phyloP scores from a whole-genome alignment of 1,140 invertebrate species.

The Calycopis cecrops region DNA sequence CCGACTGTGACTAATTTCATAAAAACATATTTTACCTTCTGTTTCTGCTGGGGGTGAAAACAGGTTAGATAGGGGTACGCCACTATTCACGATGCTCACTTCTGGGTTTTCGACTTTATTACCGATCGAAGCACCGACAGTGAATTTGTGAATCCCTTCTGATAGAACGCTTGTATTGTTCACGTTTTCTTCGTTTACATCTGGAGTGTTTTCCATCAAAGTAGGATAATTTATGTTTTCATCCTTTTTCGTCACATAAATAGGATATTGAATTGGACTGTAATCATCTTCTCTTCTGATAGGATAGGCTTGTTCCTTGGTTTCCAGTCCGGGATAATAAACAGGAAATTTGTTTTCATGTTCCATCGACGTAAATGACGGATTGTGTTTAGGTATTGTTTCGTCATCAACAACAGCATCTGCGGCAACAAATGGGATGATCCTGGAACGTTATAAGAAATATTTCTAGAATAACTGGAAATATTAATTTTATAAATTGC shows the following conservation, averaged over 20 bases:
- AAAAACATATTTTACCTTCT: constrained; percentile 70
- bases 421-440: constrained; percentile 87
- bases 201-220: constrained; percentile 33
- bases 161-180: constrained; percentile 31
- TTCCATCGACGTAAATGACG: constrained; percentile 50
- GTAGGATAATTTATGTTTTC: constrained; percentile 35
- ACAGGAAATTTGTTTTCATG: constrained; percentile 64
- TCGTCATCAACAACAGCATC: constrained; percentile 79
- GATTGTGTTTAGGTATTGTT: constrained; percentile 43
- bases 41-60: constrained; percentile 82
- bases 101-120: constrained; percentile 32
- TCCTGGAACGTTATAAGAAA: constrained; percentile 72
- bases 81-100: constrained; percentile 31
- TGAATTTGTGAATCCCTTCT: constrained; percentile 39
- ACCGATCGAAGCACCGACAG: constrained; percentile 36
- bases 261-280: constrained; percentile 51
- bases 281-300: constrained; percentile 47
- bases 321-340: constrained; percentile 46
- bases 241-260: constrained; percentile 50
- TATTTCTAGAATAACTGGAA: too few species aligned
- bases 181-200: constrained; percentile 30
- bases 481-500: too few species aligned
- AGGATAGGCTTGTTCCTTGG: constrained; percentile 37
- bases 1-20: neutral
- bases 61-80: constrained; percentile 56